These are phyloP conservation scores for Physeter macrocephalus DNA, from an alignment of 2,113 vertebrate species.

Conservation along the genomic window DNA sequence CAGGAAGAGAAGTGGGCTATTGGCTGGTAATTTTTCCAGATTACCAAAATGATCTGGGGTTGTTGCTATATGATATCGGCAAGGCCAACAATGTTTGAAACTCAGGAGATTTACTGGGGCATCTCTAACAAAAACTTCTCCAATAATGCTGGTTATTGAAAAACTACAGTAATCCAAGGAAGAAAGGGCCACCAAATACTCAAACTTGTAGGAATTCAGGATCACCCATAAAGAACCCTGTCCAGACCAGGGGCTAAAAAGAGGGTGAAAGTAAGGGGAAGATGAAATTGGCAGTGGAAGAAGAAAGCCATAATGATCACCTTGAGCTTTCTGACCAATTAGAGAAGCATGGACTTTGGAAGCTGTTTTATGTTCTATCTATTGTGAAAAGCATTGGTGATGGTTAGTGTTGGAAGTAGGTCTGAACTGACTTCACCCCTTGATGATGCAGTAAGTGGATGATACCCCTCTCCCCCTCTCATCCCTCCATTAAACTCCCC, in stretches of 20 bases:
- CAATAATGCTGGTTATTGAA: background rate
- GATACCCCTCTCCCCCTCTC: background rate
- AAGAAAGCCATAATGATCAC: background rate
- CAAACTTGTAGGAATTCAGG: background rate
- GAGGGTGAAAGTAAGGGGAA: background rate
- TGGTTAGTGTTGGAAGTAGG: background rate
- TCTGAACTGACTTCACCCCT: background rate
- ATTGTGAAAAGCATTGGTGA: background rate
- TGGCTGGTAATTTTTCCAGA: background rate
- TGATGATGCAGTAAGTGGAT: background rate
- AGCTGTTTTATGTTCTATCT: background rate
- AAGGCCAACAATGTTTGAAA: background rate
- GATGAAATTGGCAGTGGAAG: background rate
- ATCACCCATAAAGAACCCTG: background rate
- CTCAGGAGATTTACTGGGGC: background rate
- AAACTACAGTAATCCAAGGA: background rate
- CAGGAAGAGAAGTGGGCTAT: background rate
- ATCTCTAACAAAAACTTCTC: background rate
- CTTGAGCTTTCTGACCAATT: background rate
- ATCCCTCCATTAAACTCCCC: background rate
- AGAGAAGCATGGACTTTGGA: background rate
- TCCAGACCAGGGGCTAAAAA: background rate
- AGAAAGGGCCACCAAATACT: background rate
- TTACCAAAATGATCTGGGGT: background rate
- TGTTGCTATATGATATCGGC: background rate